Conservation (phyloP, 2,113 vertebrate species). For the Vanacampus margaritifer region DNA sequence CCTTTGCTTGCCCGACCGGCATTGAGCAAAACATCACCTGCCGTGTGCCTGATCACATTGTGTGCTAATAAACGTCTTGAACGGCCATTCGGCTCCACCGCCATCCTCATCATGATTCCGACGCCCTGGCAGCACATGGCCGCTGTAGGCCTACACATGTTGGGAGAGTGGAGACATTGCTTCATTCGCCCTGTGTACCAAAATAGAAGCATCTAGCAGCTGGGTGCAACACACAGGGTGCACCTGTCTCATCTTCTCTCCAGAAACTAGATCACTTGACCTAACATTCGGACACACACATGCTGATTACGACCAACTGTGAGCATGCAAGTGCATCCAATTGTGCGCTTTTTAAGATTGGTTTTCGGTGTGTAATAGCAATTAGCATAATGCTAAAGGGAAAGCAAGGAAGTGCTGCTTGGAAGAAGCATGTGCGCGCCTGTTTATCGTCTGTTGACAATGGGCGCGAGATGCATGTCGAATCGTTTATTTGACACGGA, state of each 20-base stretch:
- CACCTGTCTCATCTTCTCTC: conserved; percentile 69
- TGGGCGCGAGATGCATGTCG: neutral
- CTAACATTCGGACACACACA: neutral
- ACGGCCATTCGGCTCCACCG: too few relatives aligned
- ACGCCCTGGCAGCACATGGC: conserved; percentile 7
- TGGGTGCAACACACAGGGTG: conserved; percentile 43
- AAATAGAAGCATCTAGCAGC: conserved; percentile 74
- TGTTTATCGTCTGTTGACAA: neutral
- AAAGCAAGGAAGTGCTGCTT: neutral
- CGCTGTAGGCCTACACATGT: conserved; percentile 28
- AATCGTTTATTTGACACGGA: neutral
- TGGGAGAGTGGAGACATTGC: conserved; percentile 42
- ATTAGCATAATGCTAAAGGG: neutral
- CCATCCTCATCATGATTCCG: neutral
- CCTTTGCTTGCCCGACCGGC: neutral
- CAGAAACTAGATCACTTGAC: conserved; percentile 25
- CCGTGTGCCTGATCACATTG: neutral
- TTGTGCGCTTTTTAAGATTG: neutral
- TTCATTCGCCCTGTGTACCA: conserved; percentile 51
- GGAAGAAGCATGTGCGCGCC: neutral
- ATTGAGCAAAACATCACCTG: neutral
- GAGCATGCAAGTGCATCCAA: neutral
- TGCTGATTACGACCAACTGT: conserved; percentile 6
- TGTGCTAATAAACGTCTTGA: too few relatives aligned
- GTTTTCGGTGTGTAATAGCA: neutral